Percentiles rank a stretch among this genome's conserved stretches.
Conservation (phyloP, 2,113 vertebrate genomes). For the Chloebia gouldiae region DNA sequence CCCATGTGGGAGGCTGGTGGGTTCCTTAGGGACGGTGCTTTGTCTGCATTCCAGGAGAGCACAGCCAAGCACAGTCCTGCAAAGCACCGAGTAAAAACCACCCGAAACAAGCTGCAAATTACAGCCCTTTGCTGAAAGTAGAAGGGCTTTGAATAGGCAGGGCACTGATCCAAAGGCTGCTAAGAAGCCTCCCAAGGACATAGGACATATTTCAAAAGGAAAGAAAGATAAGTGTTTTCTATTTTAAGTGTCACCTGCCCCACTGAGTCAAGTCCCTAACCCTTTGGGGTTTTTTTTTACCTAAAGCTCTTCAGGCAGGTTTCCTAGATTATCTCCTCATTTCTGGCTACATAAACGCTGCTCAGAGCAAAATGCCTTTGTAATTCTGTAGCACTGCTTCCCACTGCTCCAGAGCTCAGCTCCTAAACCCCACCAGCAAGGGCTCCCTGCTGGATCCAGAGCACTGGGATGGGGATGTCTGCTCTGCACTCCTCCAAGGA, state of each 20-base stretch:
- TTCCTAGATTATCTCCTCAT: neutral
- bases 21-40: fast-evolving
- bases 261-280: neutral
- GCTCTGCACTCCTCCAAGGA: neutral
- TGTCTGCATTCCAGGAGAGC: neutral
- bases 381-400: neutral
- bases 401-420: neutral
- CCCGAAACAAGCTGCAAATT: neutral
- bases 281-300: neutral
- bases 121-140: neutral
- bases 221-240: neutral
- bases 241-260: neutral
- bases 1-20: fast-evolving
- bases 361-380: neutral
- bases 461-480: neutral
- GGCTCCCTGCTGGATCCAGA: neutral
- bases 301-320: neutral
- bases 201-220: neutral
- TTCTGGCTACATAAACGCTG: neutral
- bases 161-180: neutral
- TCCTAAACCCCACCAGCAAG: neutral
- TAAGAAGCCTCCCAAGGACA: neutral
- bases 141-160: neutral
- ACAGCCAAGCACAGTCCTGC: neutral
- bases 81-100: neutral